Percentiles rank a stretch among this genome's conserved stretches.
Conservation (phyloP, 1,140 invertebrate genomes). For the Zaprionus taronus region DNA sequence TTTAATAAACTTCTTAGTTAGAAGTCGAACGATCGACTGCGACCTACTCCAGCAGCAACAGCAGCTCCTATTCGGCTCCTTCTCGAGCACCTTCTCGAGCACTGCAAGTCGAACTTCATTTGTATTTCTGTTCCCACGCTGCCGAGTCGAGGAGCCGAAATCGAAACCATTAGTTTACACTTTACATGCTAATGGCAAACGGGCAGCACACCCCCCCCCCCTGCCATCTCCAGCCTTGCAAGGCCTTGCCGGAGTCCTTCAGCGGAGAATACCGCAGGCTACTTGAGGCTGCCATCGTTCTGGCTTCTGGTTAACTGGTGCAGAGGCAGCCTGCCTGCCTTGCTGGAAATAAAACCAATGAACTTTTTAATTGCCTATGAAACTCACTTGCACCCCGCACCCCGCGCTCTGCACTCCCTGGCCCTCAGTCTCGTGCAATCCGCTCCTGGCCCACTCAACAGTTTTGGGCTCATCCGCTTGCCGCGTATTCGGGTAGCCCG, state of each 20-base stretch:
- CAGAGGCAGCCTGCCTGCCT: conserved; percentile 3
- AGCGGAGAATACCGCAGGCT: not conserved
- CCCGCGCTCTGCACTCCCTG: too few species aligned
- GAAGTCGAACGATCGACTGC: conserved; percentile 16
- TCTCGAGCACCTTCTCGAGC: not conserved
- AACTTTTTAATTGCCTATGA: conserved; percentile 83
- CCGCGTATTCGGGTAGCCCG: conserved; percentile 71
- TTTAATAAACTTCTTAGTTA: conserved; percentile 78
- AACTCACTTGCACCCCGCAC: conserved; percentile 33
- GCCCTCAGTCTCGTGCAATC: conserved; percentile 15
- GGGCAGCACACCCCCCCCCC: not conserved
- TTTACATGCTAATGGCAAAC: conserved; percentile 77
- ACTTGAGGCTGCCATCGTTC: conserved; percentile 19
- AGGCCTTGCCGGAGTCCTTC: too few species aligned
- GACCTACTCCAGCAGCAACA: conserved; percentile 3
- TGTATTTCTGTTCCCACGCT: conserved; percentile 65
- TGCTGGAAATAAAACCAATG: conserved; percentile 69
- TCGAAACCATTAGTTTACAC: conserved; percentile 81
- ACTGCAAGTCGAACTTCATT: conserved; percentile 5
- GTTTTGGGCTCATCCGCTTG: conserved; percentile 23
- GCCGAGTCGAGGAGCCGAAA: conserved; percentile 49
- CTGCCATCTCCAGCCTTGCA: not conserved
- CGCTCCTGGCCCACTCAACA: not conserved
- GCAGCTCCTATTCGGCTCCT: not conserved
- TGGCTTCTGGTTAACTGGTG: conserved; percentile 38